phyloP scores from a whole-genome alignment of 2,113 vertebrate genomes.

The Recurvirostra avosetta region DNA sequence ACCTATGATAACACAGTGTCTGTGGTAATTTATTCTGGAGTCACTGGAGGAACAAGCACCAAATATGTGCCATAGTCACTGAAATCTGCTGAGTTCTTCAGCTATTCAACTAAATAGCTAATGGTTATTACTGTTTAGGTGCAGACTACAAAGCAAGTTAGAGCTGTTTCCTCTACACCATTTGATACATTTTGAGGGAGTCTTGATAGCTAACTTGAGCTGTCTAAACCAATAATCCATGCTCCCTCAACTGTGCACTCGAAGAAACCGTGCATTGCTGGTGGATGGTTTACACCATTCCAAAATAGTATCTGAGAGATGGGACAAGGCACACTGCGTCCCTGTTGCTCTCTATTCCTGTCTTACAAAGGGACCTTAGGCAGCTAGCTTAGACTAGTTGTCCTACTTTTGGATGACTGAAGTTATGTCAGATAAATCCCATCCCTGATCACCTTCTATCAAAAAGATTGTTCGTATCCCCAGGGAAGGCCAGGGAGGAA shows the following conservation, averaged over 20 bases:
- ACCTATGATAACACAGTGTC: no score
- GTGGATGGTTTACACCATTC: neutral
- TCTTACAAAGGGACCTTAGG: neutral
- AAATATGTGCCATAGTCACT: neutral
- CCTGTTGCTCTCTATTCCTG: neutral
- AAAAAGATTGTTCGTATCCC: neutral
- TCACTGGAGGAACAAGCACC: no score
- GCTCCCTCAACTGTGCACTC: neutral
- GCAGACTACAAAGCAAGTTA: neutral
- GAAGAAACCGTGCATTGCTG: neutral
- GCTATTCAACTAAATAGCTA: neutral
- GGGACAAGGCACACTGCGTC: neutral
- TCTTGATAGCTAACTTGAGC: neutral
- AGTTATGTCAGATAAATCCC: neutral
- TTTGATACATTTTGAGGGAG: neutral
- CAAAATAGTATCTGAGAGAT: neutral
- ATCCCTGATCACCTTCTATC: neutral
- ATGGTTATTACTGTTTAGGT: neutral
- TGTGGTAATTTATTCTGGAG: no score
- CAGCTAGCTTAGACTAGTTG: neutral
- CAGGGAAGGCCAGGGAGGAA: neutral
- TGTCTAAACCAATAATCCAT: neutral
- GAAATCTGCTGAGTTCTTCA: neutral
- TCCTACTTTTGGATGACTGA: neutral
- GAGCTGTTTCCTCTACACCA: neutral